These are phyloP conservation scores for Papilio polyxenes DNA, from an alignment of 1,140 invertebrate species.

Conservation along the genomic window DNA sequence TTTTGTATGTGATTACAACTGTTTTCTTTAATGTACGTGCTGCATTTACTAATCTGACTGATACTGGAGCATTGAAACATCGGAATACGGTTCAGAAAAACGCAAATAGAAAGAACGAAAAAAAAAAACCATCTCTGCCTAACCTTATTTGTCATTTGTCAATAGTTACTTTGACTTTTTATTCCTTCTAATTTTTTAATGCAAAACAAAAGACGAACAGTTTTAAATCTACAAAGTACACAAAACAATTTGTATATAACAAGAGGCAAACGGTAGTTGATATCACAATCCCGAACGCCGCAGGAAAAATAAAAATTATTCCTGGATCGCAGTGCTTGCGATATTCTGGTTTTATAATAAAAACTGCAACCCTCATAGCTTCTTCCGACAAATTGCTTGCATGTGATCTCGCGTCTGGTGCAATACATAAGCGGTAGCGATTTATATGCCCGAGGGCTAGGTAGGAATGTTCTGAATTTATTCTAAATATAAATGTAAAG, in stretches of 20 bases:
- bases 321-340: constrained; percentile 46
- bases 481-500: neutral
- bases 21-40: neutral
- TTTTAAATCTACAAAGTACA: constrained; percentile 16
- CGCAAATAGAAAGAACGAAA: neutral
- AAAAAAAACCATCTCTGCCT: too few relatives aligned
- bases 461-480: neutral
- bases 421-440: constrained; percentile 45
- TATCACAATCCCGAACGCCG: constrained; percentile 37
- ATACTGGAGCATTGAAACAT: neutral
- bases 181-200: neutral
- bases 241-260: constrained; percentile 6
- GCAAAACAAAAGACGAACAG: neutral
- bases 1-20: neutral
- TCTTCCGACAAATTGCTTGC: constrained; percentile 70
- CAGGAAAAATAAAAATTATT: constrained; percentile 57
- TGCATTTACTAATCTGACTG: neutral
- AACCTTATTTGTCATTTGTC: too few relatives aligned
- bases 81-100: neutral
- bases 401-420: constrained; percentile 58
- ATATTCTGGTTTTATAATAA: constrained; percentile 67
- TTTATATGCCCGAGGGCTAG: neutral
- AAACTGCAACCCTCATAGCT: constrained; percentile 68
- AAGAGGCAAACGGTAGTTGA: constrained; percentile 28
- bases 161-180: neutral